A percentile compares a stretch with the other conserved stretches of the same genome.
These are phyloP conservation scores for Biston stratarius DNA, from an alignment of 2,888 invertebrate species.

Conservation along the genomic window DNA sequence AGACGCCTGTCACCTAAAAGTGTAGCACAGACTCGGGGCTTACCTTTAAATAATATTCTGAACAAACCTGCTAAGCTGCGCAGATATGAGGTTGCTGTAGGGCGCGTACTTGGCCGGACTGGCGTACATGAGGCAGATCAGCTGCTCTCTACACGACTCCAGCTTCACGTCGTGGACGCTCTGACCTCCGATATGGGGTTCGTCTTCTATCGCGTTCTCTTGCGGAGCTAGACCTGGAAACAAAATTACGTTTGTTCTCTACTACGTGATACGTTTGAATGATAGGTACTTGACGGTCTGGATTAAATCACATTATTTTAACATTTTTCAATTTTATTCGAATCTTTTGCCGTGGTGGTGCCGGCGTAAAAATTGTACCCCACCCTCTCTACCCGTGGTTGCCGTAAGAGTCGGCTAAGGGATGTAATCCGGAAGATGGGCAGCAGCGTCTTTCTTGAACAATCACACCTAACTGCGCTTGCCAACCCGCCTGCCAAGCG, in stretches of 20 bases:
- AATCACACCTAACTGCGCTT: no score
- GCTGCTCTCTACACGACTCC: conserved; percentile 90
- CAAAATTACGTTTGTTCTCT: not conserved
- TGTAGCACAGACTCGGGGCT: conserved; percentile 52
- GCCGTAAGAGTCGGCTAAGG: no score
- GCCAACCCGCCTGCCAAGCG: no score
- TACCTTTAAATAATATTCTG: not conserved
- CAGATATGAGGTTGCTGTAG: conserved; percentile 95
- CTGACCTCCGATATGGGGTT: conserved; percentile 65
- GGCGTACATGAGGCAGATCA: conserved; percentile 95
- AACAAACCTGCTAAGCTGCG: conserved; percentile 92
- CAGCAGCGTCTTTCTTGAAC: no score
- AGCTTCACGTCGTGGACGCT: conserved; percentile 84
- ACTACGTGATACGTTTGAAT: not conserved
- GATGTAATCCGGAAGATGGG: no score
- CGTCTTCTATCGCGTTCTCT: conserved; percentile 73
- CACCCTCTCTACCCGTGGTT: no score
- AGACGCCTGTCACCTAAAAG: not conserved
- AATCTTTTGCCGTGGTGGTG: no score
- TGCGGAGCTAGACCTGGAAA: conserved; percentile 86
- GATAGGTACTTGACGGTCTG: no score
- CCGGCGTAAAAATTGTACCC: no score
- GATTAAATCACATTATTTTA: no score
- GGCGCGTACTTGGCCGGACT: conserved; percentile 96
- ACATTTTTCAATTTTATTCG: no score